A percentile compares a stretch with the other conserved stretches of the same genome.
Evolutionary conservation across 1,140 invertebrate genomes (phyloP).

Genomic region (Caenorhabditis briggsae): DNA sequence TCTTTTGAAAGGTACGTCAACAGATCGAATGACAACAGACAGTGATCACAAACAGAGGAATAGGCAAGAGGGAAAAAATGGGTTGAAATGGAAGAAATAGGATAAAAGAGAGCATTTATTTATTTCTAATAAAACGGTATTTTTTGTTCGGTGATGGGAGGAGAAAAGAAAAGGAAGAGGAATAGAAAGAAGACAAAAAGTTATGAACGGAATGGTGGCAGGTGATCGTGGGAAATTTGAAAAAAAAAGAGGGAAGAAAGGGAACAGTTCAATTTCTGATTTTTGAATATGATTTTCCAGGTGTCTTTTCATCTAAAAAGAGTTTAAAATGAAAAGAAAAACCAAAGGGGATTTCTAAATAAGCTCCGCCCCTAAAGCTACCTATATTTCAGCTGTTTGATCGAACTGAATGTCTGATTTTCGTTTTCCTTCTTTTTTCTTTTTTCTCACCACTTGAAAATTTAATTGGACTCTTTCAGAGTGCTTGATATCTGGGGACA

Average conservation of each 20-base stretch:
- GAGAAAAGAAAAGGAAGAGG: constrained; percentile 1
- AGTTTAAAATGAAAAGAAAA: no score
- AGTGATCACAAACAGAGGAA: constrained; percentile 51
- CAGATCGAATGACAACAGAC: constrained; percentile 52
- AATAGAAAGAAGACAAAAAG: no score
- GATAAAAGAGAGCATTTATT: background rate
- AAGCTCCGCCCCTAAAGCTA: constrained; percentile 1
- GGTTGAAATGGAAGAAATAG: no score
- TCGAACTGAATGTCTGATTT: background rate
- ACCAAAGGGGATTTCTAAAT: background rate
- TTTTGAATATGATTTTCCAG: background rate
- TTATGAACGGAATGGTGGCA: background rate
- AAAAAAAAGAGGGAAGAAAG: background rate
- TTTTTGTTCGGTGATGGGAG: background rate
- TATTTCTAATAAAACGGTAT: constrained; percentile 1
- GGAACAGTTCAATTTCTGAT: background rate
- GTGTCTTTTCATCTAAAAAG: no score
- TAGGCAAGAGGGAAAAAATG: background rate
- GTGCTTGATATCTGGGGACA: background rate
- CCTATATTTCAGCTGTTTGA: constrained; percentile 13
- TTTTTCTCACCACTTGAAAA: background rate
- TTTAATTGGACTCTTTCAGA: constrained; percentile 22
- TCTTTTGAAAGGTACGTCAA: constrained; percentile 51
- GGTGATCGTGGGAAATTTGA: constrained; percentile 25
- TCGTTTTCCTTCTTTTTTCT: constrained; percentile 8